Evolutionary conservation across 2,113 vertebrate genomes (phyloP).

Genomic region (Pycnonotus jocosus): DNA sequence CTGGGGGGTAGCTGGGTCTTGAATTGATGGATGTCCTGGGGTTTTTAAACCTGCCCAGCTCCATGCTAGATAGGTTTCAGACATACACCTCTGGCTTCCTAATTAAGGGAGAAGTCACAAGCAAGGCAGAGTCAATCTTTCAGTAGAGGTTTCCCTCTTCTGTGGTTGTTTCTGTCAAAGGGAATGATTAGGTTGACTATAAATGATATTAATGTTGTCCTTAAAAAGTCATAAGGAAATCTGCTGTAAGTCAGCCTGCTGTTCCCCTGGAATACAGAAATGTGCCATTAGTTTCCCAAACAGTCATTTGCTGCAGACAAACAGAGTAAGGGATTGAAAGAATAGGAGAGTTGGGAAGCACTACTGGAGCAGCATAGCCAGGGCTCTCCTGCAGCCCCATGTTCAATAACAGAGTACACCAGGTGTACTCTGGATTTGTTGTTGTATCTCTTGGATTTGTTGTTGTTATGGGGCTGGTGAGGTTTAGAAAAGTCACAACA

Average conservation of each 20-base stretch:
- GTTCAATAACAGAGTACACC: accelerated
- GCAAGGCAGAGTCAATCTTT: not conserved
- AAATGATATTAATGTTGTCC: conserved; percentile 17
- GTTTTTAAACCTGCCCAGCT: not conserved
- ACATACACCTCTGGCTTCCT: not conserved
- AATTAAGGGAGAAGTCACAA: not conserved
- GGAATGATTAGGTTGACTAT: not conserved
- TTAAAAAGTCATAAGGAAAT: conserved; percentile 38
- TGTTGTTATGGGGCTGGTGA: not conserved
- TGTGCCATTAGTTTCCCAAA: not conserved
- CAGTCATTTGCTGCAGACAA: not conserved
- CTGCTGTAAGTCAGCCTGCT: not conserved
- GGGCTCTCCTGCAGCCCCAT: not conserved
- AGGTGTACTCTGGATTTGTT: too few relatives aligned
- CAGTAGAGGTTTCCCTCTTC: not conserved
- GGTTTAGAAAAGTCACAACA: not conserved
- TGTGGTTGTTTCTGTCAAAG: not conserved
- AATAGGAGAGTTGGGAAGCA: not conserved
- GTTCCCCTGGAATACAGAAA: not conserved
- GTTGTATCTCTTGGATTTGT: not conserved
- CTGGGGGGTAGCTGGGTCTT: not conserved
- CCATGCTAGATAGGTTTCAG: not conserved
- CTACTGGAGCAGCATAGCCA: not conserved
- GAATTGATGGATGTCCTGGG: not conserved
- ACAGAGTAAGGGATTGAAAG: not conserved